Percentiles rank a stretch among this genome's conserved stretches.
Conservation (phyloP, 37 sponge, comb jelly and placozoan species). For the Crambe crambe region DNA sequence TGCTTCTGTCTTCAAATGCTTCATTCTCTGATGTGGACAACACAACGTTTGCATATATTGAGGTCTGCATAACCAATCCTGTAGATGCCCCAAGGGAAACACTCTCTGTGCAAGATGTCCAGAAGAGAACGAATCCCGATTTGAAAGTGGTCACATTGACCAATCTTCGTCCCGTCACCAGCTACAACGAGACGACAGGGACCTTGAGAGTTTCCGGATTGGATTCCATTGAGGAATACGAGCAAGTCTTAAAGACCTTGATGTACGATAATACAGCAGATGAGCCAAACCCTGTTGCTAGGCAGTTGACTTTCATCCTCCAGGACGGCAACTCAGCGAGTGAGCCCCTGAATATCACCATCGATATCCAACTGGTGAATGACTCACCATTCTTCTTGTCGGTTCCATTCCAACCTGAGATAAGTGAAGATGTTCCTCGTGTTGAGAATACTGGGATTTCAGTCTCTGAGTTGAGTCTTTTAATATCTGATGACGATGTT, state of each 20-base stretch:
- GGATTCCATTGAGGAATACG: conserved; percentile 57
- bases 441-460: conserved; percentile 48
- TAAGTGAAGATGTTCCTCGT: conserved; percentile 58
- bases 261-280: conserved; percentile 84
- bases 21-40: conserved; percentile 80
- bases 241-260: conserved; percentile 68
- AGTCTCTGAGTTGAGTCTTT: conserved; percentile 29
- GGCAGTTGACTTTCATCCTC: conserved; percentile 51
- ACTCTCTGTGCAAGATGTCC: conserved; percentile 46
- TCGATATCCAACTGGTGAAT: conserved; percentile 80
- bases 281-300: conserved; percentile 63
- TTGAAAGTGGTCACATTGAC: conserved; percentile 13
- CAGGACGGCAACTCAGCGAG: conserved; percentile 62
- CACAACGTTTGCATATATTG: conserved; percentile 41
- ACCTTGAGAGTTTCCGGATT: conserved; percentile 66
- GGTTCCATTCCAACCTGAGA: conserved; percentile 37
- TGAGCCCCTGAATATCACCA: conserved; percentile 33
- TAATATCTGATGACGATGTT: conserved; percentile 76
- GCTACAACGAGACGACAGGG: conserved; percentile 26
- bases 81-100: conserved; percentile 52
- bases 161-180: conserved; percentile 21
- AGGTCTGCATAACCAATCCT: conserved; percentile 55
- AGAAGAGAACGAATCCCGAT: conserved; percentile 8
- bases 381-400: conserved; percentile 81
- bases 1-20: conserved; percentile 21